Evolutionary conservation across 2,797 vertebrate species (phyloP).

Genomic region (Epinephelus awoara): DNA sequence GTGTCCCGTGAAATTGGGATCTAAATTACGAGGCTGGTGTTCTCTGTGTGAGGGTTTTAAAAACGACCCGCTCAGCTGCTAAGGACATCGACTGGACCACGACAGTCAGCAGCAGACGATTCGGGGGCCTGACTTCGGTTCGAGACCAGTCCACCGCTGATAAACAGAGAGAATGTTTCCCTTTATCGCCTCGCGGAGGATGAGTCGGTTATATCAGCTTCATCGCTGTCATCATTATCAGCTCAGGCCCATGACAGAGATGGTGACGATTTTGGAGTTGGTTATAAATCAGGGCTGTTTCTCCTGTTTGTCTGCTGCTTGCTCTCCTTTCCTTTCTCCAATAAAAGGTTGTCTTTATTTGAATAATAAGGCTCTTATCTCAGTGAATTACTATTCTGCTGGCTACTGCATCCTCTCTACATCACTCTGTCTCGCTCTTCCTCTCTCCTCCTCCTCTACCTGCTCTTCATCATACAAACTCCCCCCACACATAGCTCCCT

Average conservation of each 20-base stretch:
- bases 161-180: constrained; percentile 44
- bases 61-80: constrained; percentile 59
- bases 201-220: constrained; percentile 55
- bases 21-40: constrained; percentile 88
- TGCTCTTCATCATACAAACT: constrained; percentile 52
- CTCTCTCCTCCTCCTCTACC: constrained; percentile 31
- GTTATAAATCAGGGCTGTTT: constrained; percentile 66
- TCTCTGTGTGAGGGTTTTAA: constrained; percentile 73
- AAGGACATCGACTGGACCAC: constrained; percentile 68
- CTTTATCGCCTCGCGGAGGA: constrained; percentile 46
- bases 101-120: constrained; percentile 49
- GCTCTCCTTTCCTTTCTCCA: constrained; percentile 32
- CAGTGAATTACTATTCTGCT: constrained; percentile 62
- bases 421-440: constrained; percentile 38
- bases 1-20: constrained; percentile 95
- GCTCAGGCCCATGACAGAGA: constrained; percentile 58
- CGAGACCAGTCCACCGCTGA: constrained; percentile 26
- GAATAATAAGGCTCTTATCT: constrained; percentile 80
- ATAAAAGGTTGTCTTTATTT: constrained; percentile 67
- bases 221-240: constrained; percentile 68
- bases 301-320: constrained; percentile 48
- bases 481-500: background rate
- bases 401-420: constrained; percentile 44
- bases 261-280: constrained; percentile 60
- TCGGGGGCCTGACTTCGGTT: constrained; percentile 39